Base-by-base conservation (phyloP, 2,888 invertebrate species). In the Eristalis pertinax region DNA sequence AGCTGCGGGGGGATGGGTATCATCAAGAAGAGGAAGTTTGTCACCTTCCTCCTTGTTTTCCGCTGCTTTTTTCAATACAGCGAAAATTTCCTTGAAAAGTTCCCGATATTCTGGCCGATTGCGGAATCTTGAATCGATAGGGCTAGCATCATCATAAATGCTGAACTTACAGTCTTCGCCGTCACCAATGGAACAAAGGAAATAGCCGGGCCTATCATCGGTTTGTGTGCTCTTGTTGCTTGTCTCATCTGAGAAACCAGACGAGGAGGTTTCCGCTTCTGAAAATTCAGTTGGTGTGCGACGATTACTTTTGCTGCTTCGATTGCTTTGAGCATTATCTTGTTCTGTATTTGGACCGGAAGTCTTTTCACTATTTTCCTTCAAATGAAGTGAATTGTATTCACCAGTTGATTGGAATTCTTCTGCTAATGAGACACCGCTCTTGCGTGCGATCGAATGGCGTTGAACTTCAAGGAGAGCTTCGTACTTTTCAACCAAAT, bases 121-220 rank as follows among this genome's bases (percentile, higher is more conserved):
- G 22, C 96, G 95, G 94, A 97, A 97, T 74, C 96, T 95, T 89
- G 96, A 96, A 90, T 97, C 97, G 91, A 97, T 95, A 0, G 96
- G 96, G 90, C 95, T 96, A 70, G 95, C 96, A 91, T 96, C 96
- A 90, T 96, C 96, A 91, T 97, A 97, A 91, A 97, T 97, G 92
- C 97, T 97, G 91, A 97, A 96, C 89, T 96, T 96, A 92, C 97
- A 97, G 91, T 97, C 96, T 89, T 97, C 97, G 13, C 97, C 97
- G 91, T 97, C 97, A 72, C 96, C 96, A 86, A 97, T 97, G 1
- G 97, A 96, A 93, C 97, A 97, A 70, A 97, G 93, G 92, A 97
- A 96, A 19, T 96, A 96, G n/a, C 97, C 97, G 0, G 96, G 95
- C 13, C 96, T 94, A 85, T 95, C 95, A 87, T 97, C 97, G 0